Evolutionary conservation across 1,140 invertebrate species (phyloP), one percentile per base, ranked within the genome.

Genomic region (Eriosoma lanigerum): DNA sequence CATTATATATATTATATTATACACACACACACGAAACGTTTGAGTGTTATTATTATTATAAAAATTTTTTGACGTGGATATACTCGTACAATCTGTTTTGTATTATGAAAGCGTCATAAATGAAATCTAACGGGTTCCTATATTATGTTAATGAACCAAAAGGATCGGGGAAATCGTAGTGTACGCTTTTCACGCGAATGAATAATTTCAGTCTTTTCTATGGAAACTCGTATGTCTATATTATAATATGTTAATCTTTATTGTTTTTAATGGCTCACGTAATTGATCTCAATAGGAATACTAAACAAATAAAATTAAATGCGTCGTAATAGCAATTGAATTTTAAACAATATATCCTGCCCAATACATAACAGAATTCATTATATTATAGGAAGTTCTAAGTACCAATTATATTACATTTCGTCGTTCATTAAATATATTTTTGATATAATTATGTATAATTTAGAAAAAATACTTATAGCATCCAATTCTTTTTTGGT

Each of bases 131-230:
- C 68, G 68, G 46, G 68, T 52, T 50, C 19, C 24, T 70, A 17
- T 70, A 29, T n/a, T 32, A 72, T 72, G 68, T 52, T 72, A 72
- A 50, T 72, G 70, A 73, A 73, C 70, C 70, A 73, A 38, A 73
- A 54, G 70, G 46, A 73, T 56, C 52, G 26, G 70, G 52, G 50
- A 54, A 73, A 73, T 21, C 3, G 9, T 38, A 52, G 46, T 13
- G 10, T 73, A 73, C 26, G 17, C 32, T 73, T 73, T 73, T 54
- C 26, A 73, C 70, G 9, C 9, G 48, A 73, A 54, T n/a, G 50
- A 54, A 73, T 54, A 32, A 68, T 48, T 26, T 68, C 44, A 1
- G 10, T 48, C 46, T 44, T 68, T 68, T 48, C 15, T 26, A 26
- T 68, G 66, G 13, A 13, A 68, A 68, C 44, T 5, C 5, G 21